A percentile compares a stretch with the other conserved stretches of the same genome.
Evolutionary conservation across 2,888 invertebrate species (phyloP).

Genomic region (Mesorhabditis sp.): DNA sequence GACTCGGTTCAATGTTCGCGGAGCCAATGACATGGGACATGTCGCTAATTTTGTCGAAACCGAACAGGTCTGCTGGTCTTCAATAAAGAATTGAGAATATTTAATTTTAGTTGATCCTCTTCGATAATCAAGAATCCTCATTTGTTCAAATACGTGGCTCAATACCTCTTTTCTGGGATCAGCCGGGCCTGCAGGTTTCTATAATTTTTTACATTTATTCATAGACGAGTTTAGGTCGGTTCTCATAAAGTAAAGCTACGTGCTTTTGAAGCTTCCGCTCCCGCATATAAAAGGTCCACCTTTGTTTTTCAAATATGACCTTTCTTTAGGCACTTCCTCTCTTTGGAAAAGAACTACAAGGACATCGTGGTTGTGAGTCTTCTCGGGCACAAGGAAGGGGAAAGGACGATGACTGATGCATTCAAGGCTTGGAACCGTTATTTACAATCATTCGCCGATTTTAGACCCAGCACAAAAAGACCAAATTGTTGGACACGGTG

Average conservation of each 20-base stretch:
- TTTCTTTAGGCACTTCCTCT: conserved; percentile 44
- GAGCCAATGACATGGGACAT: conserved; percentile 97
- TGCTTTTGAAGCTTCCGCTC: conserved; percentile 86
- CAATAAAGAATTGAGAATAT: neutral
- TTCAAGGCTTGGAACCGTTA: conserved; percentile 67
- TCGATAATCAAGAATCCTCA: conserved; percentile 81
- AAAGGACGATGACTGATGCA: conserved; percentile 86
- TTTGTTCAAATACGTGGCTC: conserved; percentile 87
- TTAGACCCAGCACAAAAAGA: conserved; percentile 72
- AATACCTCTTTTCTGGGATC: conserved; percentile 97
- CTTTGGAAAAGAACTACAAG: conserved; percentile 82
- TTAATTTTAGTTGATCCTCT: conserved; percentile 37
- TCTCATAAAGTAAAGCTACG: conserved; percentile 95
- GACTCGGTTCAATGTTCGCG: conserved; percentile 92
- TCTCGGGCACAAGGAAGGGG: conserved; percentile 87
- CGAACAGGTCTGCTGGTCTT: conserved; percentile 73
- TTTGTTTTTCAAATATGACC: too few species aligned
- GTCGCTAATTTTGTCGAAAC: conserved; percentile 99
- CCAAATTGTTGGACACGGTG: conserved; percentile 73
- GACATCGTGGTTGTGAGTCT: conserved; percentile 86
- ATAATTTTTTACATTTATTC: conserved; percentile 2
- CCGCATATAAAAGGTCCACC: conserved; percentile 76
- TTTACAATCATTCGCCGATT: conserved; percentile 27
- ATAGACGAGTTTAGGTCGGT: conserved; percentile 68
- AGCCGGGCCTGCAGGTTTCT: conserved; percentile 74